Evolutionary conservation across 2,888 invertebrate genomes (phyloP).

Genomic region (Polyommatus iphigenia): DNA sequence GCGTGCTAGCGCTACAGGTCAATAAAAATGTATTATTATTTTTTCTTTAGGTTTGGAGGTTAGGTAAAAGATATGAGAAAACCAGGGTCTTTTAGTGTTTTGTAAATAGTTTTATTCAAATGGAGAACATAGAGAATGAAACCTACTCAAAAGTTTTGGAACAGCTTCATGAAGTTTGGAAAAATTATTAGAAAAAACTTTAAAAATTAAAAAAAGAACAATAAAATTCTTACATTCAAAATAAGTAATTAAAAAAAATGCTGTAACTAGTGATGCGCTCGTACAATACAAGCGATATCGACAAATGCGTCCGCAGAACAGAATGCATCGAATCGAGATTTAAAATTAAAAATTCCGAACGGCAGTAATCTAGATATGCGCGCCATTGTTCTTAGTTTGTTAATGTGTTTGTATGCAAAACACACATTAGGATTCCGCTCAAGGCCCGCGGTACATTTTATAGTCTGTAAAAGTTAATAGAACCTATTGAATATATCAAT

Average conservation of each 20-base stretch:
- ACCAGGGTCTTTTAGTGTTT: neutral
- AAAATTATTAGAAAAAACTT: no score
- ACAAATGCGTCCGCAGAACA: conserved; percentile 23
- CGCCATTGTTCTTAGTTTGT: conserved; percentile 54
- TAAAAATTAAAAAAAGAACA: no score
- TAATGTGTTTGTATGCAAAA: conserved; percentile 75
- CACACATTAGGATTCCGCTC: conserved; percentile 60
- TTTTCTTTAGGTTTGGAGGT: neutral
- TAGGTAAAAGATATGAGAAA: neutral
- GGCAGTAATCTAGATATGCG: conserved; percentile 57
- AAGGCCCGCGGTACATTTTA: conserved; percentile 40
- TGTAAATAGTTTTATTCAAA: neutral
- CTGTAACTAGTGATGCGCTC: conserved; percentile 2
- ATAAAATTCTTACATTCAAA: no score
- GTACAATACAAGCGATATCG: conserved; percentile 26
- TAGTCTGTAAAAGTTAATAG: conserved; percentile 30
- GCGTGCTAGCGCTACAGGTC: no score
- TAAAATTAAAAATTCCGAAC: conserved; percentile 48
- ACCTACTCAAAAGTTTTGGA: no score
- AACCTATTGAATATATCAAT: conserved; percentile 54
- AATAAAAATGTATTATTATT: conserved; percentile 9
- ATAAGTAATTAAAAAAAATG: neutral
- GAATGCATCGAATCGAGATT: conserved; percentile 34
- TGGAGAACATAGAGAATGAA: no score
- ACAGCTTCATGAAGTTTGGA: no score